Base-by-base conservation (phyloP, 1,140 invertebrate genomes). In the Scaptomyza montana region DNA sequence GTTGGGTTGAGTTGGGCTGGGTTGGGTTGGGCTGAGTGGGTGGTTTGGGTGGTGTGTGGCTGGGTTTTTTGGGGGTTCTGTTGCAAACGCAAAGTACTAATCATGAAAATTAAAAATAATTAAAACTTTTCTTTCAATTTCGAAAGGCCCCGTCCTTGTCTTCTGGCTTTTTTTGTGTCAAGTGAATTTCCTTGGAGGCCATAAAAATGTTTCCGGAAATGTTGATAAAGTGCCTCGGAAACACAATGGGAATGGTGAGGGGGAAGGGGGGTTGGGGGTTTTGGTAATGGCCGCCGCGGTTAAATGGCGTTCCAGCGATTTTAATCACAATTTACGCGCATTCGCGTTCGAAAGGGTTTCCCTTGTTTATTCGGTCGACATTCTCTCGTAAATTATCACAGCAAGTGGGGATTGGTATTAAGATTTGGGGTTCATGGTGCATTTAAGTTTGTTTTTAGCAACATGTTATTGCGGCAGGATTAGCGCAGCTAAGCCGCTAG, bases 121-220 rank as follows among this genome's bases (percentile, higher is more conserved):
- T 89, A 89, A 89, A 89, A 89, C 85, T 89, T 89, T 89, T 89
- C 84, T 89, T 89, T 89, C 84, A 89, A 89, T 89, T 89, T 89
- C 21, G 67, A 54, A 39, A 51, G 59, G 46, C 30, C n/a, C 54
- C 2, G 39, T 8, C 41, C 41, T 36, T 49, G 33, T 8, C 33
- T 76, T 28, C 3, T 3, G 67, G n/a, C 56, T 57, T 73, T 53
- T 36, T 36, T 36, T 36, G 33, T 36, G 62, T 76, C 74, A 76
- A 76, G 55, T 75, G 43, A 65, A 77, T 77, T 77, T 77, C 74
- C 74, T 79, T 77, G 60, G 78, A 65, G 77, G 73, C 82, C 78
- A 82, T 86, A 89, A 89, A 89, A 87, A 89, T 59, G 63, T 59
- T 57, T 59, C 73, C 77, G 66, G 81, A 80, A 80, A 80, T 67